phyloP scores from a whole-genome alignment of 2,888 invertebrate genomes.

The Cecidostiba fungosa region DNA sequence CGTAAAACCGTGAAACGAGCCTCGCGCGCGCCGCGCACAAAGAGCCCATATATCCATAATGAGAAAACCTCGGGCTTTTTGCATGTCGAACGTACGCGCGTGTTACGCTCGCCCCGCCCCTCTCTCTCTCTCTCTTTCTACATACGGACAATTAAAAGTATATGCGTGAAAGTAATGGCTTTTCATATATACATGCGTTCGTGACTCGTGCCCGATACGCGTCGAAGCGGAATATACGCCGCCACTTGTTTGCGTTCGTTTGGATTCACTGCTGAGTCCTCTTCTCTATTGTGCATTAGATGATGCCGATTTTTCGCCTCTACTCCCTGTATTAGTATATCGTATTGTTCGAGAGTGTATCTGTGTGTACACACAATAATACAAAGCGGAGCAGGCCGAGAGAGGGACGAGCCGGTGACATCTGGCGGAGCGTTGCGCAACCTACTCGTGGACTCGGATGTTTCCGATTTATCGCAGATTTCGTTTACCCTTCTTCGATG shows the following conservation, averaged over 20 bases:
- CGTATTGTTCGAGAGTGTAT: neutral
- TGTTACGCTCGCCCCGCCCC: neutral
- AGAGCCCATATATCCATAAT: conserved; percentile 54
- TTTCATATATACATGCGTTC: neutral
- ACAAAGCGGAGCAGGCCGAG: neutral
- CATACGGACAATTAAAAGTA: conserved; percentile 32
- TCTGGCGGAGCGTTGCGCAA: conserved; percentile 50
- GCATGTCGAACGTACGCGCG: neutral
- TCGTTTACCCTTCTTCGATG: neutral
- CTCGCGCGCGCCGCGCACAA: conserved; percentile 32
- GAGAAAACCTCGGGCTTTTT: conserved; percentile 53
- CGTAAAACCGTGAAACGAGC: conserved; percentile 26
- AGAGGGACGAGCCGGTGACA: conserved; percentile 52
- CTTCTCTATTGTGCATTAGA: neutral
- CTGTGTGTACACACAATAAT: neutral
- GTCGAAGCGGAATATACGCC: conserved; percentile 67
- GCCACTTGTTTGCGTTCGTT: neutral
- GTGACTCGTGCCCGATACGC: conserved; percentile 64
- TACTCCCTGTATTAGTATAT: neutral
- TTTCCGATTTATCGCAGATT: neutral
- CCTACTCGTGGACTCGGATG: neutral
- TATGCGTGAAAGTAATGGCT: conserved; percentile 50
- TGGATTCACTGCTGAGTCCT: neutral
- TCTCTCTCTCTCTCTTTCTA: neutral
- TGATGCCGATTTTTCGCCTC: neutral